Percentiles rank a stretch among this genome's conserved stretches.
Evolutionary conservation across 2,888 invertebrate species (phyloP).

Genomic region (Phoronis australis): DNA sequence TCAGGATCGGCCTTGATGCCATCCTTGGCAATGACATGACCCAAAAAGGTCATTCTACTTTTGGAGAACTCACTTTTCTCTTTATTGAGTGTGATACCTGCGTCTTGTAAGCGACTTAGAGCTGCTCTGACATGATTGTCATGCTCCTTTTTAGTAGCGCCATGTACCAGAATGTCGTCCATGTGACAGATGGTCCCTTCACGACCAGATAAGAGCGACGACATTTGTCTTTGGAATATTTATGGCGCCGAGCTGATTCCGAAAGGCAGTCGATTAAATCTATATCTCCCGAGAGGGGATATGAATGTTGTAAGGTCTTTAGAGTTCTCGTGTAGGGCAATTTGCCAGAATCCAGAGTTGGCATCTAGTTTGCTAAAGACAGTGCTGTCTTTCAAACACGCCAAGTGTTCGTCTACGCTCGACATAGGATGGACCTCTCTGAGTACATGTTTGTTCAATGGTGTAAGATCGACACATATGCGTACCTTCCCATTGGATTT

Average conservation of each 20-base stretch:
- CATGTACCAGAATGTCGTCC: slow-evolving; percentile 17
- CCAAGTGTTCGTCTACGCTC: slow-evolving; percentile 13
- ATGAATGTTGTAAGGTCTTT: slow-evolving; percentile 13
- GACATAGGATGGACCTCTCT: slow-evolving; percentile 6
- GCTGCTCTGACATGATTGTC: slow-evolving; percentile 11
- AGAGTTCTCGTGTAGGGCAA: slow-evolving; percentile 7
- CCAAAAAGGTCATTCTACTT: slow-evolving; percentile 11
- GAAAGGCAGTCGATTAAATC: slow-evolving; percentile 11
- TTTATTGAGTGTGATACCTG: slow-evolving; percentile 17
- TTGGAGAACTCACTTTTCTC: slow-evolving; percentile 17
- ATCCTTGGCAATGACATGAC: slow-evolving; percentile 10
- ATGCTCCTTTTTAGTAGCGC: slow-evolving; percentile 8
- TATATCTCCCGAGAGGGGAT: slow-evolving; percentile 13
- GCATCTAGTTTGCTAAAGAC: slow-evolving; percentile 18
- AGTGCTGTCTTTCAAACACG: slow-evolving; percentile 8
- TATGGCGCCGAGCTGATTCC: slow-evolving; percentile 9
- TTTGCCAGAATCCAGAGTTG: slow-evolving; percentile 19
- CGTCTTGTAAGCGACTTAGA: slow-evolving; percentile 4
- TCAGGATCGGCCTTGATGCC: slow-evolving; percentile 11
- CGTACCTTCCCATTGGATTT: slow-evolving; percentile 15
- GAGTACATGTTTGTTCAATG: slow-evolving; percentile 5
- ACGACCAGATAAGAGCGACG: slow-evolving; percentile 8
- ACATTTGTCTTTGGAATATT: slow-evolving; percentile 12
- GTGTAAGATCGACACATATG: slow-evolving; percentile 12
- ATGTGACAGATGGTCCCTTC: slow-evolving; percentile 16